Evolutionary conservation across 2,113 vertebrate species (phyloP).

Genomic region (Martes martes): DNA sequence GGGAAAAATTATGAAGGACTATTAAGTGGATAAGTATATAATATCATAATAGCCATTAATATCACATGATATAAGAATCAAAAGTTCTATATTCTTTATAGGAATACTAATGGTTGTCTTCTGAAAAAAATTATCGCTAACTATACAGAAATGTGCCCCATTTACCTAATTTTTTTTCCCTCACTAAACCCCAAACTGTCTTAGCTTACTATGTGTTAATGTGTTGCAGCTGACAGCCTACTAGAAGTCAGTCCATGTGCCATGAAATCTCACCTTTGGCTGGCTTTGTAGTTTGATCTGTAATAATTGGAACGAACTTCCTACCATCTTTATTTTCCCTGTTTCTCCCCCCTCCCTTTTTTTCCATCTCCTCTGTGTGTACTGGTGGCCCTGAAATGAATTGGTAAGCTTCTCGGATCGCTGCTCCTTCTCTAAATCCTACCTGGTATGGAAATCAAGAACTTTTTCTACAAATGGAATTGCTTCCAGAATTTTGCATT

Average conservation of each 20-base stretch:
- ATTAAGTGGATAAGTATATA: not conserved
- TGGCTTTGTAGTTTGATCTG: not conserved
- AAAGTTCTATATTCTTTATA: not conserved
- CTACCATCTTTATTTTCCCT: not conserved
- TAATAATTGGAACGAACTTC: not conserved
- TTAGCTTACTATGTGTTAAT: not conserved
- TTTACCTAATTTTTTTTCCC: not conserved
- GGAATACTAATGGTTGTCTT: not conserved
- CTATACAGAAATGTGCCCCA: not conserved
- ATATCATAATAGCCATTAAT: not conserved
- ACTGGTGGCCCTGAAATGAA: not conserved
- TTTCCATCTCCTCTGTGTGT: not conserved
- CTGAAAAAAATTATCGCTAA: not conserved
- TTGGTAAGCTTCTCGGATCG: not conserved
- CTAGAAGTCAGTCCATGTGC: not conserved
- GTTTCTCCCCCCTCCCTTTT: fast-evolving
- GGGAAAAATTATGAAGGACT: not conserved
- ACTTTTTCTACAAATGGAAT: not conserved
- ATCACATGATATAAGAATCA: not conserved
- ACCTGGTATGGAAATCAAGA: not conserved
- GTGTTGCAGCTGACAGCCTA: not conserved
- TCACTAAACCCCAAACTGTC: not conserved
- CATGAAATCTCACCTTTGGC: not conserved
- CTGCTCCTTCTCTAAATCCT: not conserved
- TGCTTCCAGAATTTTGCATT: not conserved